Evolutionary conservation across 2,888 invertebrate species (phyloP), one percentile per base, ranked within the genome.

Genomic region (Chrysolina oricalcia): DNA sequence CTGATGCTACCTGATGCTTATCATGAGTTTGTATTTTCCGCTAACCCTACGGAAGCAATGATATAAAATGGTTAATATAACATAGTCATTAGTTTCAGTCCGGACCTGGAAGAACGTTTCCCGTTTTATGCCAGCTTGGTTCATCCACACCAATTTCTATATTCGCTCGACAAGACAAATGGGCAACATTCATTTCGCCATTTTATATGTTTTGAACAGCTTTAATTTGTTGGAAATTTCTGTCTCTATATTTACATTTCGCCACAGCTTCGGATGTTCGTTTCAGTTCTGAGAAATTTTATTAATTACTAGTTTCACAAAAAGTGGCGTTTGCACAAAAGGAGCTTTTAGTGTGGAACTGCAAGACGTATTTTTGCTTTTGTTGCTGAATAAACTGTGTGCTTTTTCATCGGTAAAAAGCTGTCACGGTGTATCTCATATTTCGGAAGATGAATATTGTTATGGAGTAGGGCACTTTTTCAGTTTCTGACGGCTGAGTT

Each of bases 181-280:
- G 81, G 79, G 76, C 76, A 77, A 81, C 82, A 83, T 83, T 82
- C 78, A 83, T 82, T 81, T 79, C 79, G 68, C 78, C 17, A 80
- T 83, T 82, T 83, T 81, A 82, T 80, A 81, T 82, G 82, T 83
- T 83, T 78, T 79, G 81, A 81, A 82, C 82, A 82, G 82, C 81
- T 83, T 82, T 80, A 83, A 82, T 81, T 81, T 75, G 80, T 79
- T 80, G 80, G 80, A 81, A 80, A 82, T 76, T 74, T 80, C 77
- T 71, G 73, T 70, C 75, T 75, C 78, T 72, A 74, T 70, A 63
- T 68, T 68, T 63, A 62, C 27, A 68, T 73, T 63, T 62, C 63
- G 48, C 17, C 62, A 15, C 21, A 19, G 41, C 66, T 66, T 53
- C 19, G 21, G 41, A 35, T 41, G 41, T 62, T 46, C 17, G 23